Evolutionary conservation across 2,888 invertebrate genomes (phyloP), one percentile per base, ranked within the genome.

Genomic region (Drosophila silvestris): DNA sequence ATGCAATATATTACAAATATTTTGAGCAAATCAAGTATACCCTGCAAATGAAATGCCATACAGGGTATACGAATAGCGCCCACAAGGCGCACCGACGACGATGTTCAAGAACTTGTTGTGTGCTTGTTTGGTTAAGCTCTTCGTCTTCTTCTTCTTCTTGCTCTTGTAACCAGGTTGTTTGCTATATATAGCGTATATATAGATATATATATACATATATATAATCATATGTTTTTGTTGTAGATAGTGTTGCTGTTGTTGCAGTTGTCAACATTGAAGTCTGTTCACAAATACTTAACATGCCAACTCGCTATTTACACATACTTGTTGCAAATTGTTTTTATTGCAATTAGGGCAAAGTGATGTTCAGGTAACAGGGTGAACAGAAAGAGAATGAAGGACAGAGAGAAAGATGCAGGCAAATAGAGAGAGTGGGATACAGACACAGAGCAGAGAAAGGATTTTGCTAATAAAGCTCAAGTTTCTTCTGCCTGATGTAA

Each of bases 261-360:
- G 61, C 66, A 70, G 63, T 72, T 70, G 69, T 51, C 77, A 63
- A 80, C 77, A 80, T 70, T 83, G 81, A 78, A 75, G 78, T 76
- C 78, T 78, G 70, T 81, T 78, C 72, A 64, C 86, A 83, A 83
- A 85, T 80, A 83, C 83, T 85, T 80, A 83, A 83, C 86, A 74
- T 71, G 59, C 33, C 69, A 66, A 41, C 61, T 68, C 70, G 52
- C 79, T 77, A 75, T 85, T 79, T 80, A 60, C 82, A 82, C 74
- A 81, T 67, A 85, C 83, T 83, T 82, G 83, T 83, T 83, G 81
- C 81, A 77, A 84, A 77, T 77, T 69, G 86, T 89, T 84, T 74
- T 83, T 84, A 71, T 70, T 77, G 85, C 83, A 83, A 85, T 83
- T 85, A 85, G 74, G 62, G 37, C 50, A 50, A 30, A 37, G 75